A percentile compares a stretch with the other conserved stretches of the same genome.
Evolutionary conservation across 2,113 vertebrate genomes (phyloP).

Genomic region (Xenotilapia caudafasciata): DNA sequence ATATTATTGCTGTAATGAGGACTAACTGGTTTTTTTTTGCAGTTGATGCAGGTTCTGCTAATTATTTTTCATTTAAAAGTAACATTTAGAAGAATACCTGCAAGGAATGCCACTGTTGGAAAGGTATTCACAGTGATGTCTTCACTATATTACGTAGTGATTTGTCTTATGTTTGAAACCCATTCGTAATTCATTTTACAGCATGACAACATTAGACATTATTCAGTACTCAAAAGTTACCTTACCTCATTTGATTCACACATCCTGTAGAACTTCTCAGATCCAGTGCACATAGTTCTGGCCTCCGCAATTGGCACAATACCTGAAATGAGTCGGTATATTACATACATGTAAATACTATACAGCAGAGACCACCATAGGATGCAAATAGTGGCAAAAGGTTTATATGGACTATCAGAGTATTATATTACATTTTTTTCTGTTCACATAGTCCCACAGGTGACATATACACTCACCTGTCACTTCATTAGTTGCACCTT

Average conservation of each 20-base stretch:
- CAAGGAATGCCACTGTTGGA: background rate
- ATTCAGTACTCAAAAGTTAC: background rate
- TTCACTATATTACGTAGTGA: fast-evolving
- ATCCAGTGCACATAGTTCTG: constrained; percentile 86
- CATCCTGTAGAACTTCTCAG: constrained; percentile 92
- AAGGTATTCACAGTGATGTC: background rate
- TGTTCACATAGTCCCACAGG: background rate
- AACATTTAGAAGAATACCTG: background rate
- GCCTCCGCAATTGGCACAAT: constrained; percentile 89
- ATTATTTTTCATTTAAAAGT: background rate
- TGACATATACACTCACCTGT: background rate
- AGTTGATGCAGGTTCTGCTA: background rate
- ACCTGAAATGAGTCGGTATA: constrained; percentile 68
- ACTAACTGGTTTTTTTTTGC: background rate
- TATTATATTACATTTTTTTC: background rate
- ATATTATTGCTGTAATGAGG: background rate
- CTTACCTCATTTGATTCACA: constrained; percentile 92
- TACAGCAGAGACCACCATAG: background rate
- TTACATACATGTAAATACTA: background rate
- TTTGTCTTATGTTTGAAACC: background rate
- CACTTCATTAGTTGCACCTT: fast-evolving
- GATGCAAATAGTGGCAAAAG: background rate
- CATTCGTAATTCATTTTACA: background rate
- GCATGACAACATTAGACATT: background rate
- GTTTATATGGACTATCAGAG: background rate